Conservation (phyloP, 1,140 invertebrate species). For the Arion vulgaris region DNA sequence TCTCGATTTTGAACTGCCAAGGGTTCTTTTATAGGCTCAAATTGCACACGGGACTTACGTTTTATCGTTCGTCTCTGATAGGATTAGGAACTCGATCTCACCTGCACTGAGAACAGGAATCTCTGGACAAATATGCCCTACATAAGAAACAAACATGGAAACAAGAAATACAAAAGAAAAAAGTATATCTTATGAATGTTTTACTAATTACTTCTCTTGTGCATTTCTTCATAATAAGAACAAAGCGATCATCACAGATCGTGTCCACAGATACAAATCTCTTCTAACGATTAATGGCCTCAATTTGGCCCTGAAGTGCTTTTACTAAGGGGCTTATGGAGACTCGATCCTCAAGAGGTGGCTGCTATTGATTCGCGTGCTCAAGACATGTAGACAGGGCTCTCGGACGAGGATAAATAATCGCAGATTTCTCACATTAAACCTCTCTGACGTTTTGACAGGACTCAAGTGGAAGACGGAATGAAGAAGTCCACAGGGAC, state of each 20-base stretch:
- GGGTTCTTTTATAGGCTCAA: too few species aligned
- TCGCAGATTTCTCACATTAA: neutral
- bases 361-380: neutral
- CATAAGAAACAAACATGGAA: too few species aligned
- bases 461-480: neutral
- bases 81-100: too few species aligned
- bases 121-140: too few species aligned
- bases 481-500: neutral
- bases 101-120: too few species aligned
- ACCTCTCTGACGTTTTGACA: neutral
- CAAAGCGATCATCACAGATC: neutral
- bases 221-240: neutral
- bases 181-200: too few species aligned
- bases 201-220: too few species aligned
- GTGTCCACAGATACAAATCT: neutral
- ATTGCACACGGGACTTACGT: too few species aligned
- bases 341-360: neutral
- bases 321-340: neutral
- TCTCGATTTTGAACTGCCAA: too few species aligned
- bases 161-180: too few species aligned
- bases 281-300: neutral
- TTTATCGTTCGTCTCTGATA: too few species aligned
- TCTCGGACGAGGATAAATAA: neutral
- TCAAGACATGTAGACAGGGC: conserved; percentile 8
- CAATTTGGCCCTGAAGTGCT: neutral